These are phyloP conservation scores for Tympanuchus pallidicinctus DNA, from an alignment of 2,113 vertebrate genomes.

Conservation along the genomic window DNA sequence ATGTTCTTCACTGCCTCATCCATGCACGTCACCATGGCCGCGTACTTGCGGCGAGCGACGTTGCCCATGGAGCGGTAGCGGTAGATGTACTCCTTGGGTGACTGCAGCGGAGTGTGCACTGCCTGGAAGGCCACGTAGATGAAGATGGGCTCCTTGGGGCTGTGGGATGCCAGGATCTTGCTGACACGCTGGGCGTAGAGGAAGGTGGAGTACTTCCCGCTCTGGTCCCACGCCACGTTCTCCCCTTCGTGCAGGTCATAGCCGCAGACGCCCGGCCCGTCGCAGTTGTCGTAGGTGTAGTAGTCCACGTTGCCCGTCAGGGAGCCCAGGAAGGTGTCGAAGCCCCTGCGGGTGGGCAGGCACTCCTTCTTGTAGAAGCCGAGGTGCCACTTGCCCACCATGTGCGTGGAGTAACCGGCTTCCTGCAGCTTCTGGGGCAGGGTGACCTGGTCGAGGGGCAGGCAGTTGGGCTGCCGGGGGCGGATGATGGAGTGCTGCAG, in stretches of 20 bases:
- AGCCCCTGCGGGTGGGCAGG: slow-evolving; percentile 93
- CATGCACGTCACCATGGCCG: slow-evolving; percentile 95
- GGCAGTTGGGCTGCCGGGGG: slow-evolving; percentile 93
- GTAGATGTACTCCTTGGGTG: slow-evolving; percentile 92
- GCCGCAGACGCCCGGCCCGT: slow-evolving; percentile 89
- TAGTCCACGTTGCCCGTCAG: slow-evolving; percentile 96
- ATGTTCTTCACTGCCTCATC: slow-evolving; percentile 95
- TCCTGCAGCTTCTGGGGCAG: slow-evolving; percentile 94
- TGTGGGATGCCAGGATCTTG: slow-evolving; percentile 90
- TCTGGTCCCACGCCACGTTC: slow-evolving; percentile 89
- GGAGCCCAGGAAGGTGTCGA: slow-evolving; percentile 94
- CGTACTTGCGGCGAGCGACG: slow-evolving; percentile 90
- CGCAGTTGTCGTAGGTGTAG: slow-evolving; percentile 94
- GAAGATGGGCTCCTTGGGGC: slow-evolving; percentile 89
- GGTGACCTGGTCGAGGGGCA: slow-evolving; percentile 92
- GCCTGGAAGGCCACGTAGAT: slow-evolving; percentile 97
- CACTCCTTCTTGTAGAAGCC: slow-evolving; percentile 98
- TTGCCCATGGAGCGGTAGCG: slow-evolving; percentile 91
- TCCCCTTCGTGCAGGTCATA: slow-evolving; percentile 95
- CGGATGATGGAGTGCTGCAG: slow-evolving; percentile 98
- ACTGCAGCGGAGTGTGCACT: slow-evolving; percentile 94
- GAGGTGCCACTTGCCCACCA: slow-evolving; percentile 99
- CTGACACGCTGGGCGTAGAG: slow-evolving; percentile 91
- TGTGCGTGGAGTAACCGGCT: slow-evolving; percentile 94
- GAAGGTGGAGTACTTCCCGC: slow-evolving; percentile 93